Percentiles rank a stretch among this genome's conserved stretches.
These are phyloP conservation scores for Drosophila pachea DNA, from an alignment of 1,140 invertebrate genomes.

Conservation along the genomic window DNA sequence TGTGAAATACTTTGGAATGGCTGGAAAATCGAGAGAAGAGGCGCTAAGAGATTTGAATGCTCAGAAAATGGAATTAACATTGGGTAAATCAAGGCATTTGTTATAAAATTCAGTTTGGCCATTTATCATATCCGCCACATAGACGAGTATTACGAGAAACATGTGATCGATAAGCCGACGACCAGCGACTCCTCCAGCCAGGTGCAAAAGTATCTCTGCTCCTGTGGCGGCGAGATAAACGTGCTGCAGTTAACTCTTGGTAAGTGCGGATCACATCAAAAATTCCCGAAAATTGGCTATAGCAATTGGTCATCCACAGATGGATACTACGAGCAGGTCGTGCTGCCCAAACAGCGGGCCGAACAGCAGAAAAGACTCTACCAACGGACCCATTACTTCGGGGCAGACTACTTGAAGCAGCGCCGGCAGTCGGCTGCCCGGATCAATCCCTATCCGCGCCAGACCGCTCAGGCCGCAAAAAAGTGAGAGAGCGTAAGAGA, in stretches of 20 bases:
- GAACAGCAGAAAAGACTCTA: not conserved
- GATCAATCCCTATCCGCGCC: too few relatives aligned
- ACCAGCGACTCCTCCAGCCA: not conserved
- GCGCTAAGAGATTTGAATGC: not conserved
- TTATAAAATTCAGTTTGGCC: not conserved
- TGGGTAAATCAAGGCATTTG: constrained; percentile 3
- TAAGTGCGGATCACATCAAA: not conserved
- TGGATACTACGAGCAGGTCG: constrained; percentile 13
- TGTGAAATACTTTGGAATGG: not conserved
- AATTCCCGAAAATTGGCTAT: not conserved
- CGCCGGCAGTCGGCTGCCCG: not conserved
- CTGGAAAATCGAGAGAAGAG: not conserved
- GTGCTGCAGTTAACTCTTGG: constrained; percentile 4
- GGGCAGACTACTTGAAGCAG: constrained; percentile 9
- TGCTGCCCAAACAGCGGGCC: not conserved
- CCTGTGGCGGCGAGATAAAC: not conserved
- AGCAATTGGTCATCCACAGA: not conserved
- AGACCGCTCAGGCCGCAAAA: too few relatives aligned
- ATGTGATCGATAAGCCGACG: not conserved
- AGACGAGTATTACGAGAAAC: constrained; percentile 9
- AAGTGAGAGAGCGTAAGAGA: constrained; percentile 2
- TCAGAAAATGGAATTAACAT: not conserved
- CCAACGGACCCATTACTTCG: constrained; percentile 25
- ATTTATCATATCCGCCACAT: not conserved
- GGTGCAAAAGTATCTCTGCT: not conserved